These are phyloP conservation scores for Orycteropus afer DNA, from an alignment of 2,113 vertebrate genomes.

Conservation along the genomic window DNA sequence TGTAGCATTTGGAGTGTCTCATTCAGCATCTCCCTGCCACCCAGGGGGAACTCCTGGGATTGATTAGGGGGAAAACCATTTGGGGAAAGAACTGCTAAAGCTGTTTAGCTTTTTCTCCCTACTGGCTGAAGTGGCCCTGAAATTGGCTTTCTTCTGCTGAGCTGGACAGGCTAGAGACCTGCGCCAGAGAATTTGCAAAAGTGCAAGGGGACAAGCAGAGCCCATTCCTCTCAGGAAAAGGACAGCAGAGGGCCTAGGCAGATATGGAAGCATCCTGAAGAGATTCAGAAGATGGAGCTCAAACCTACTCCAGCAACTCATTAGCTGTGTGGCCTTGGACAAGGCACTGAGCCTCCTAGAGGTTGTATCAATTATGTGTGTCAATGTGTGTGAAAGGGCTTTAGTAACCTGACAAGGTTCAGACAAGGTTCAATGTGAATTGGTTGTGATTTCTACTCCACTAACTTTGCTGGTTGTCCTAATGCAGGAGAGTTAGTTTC, in stretches of 20 bases:
- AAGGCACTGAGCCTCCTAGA: fast-evolving
- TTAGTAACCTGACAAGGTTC: background rate
- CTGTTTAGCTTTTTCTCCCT: background rate
- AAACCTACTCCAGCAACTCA: background rate
- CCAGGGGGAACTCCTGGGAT: background rate
- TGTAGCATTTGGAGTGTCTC: background rate
- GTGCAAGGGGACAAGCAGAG: no score
- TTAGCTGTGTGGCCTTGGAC: background rate
- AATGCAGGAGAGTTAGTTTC: background rate
- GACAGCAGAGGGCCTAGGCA: fast-evolving
- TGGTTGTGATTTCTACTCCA: background rate
- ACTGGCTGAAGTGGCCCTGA: background rate
- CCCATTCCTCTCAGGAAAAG: background rate
- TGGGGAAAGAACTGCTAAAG: background rate
- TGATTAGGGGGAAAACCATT: background rate
- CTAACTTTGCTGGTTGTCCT: background rate
- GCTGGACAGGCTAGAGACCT: background rate
- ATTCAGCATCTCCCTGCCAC: background rate
- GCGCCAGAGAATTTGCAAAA: no score
- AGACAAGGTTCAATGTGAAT: fast-evolving
- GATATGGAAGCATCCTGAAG: background rate
- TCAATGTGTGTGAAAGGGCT: background rate
- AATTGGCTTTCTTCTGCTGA: background rate
- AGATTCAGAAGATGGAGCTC: background rate
- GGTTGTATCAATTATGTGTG: no score